Evolutionary conservation across 2,888 invertebrate genomes (phyloP).

Genomic region (Epistrophella euchroma): DNA sequence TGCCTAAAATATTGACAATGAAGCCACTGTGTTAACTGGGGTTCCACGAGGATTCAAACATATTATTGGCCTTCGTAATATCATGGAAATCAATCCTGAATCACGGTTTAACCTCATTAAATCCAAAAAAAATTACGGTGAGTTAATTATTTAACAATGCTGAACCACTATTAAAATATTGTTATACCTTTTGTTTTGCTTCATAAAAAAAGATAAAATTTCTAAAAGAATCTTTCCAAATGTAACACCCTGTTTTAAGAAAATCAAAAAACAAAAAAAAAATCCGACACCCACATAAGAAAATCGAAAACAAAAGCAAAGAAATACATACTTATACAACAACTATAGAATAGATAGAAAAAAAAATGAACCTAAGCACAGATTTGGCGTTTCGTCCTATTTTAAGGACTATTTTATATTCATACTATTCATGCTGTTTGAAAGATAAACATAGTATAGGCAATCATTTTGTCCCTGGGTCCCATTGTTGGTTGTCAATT

Average conservation of each 20-base stretch:
- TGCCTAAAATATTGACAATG: no score
- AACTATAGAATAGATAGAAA: slow-evolving; percentile 45
- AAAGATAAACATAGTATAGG: slow-evolving; percentile 76
- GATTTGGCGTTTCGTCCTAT: slow-evolving; percentile 70
- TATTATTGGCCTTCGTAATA: no score
- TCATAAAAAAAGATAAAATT: no score
- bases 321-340: slow-evolving; percentile 57
- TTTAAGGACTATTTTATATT: slow-evolving; percentile 76
- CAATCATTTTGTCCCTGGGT: slow-evolving; percentile 75
- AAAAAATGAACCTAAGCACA: slow-evolving; percentile 45
- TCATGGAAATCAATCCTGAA: no score
- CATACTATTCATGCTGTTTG: slow-evolving; percentile 75
- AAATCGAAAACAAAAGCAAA: slow-evolving; percentile 43
- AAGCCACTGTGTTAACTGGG: no score
- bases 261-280: slow-evolving; percentile 23
- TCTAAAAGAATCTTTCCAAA: not conserved
- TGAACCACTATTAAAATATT: no score
- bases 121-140: no score
- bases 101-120: no score
- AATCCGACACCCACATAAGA: slow-evolving; percentile 78
- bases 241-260: slow-evolving; percentile 1
- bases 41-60: no score
- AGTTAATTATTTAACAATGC: no score
- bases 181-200: no score
- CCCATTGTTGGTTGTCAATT: slow-evolving; percentile 76